Percentiles rank a stretch among this genome's conserved stretches.
These are phyloP conservation scores for Octonoba sinensis DNA, from an alignment of 2,888 invertebrate genomes.

Conservation along the genomic window DNA sequence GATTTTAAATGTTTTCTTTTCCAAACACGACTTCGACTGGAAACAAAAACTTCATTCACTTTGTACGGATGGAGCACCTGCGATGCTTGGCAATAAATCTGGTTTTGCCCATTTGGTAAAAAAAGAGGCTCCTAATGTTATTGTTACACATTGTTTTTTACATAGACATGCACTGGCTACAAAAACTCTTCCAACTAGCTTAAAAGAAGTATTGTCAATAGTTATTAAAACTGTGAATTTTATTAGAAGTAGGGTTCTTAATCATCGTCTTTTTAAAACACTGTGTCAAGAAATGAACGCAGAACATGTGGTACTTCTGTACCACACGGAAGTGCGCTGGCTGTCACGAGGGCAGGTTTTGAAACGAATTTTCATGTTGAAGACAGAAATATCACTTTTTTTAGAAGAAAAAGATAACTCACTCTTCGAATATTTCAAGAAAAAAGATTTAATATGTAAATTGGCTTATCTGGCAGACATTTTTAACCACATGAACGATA, in stretches of 20 bases:
- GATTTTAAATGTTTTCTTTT: conserved; percentile 40
- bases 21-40: too few species aligned
- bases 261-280: conserved; percentile 43
- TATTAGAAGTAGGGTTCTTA: conserved; percentile 49
- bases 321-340: conserved; percentile 41
- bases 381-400: conserved; percentile 38
- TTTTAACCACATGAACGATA: conserved; percentile 19
- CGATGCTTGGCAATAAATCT: too few species aligned
- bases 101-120: too few species aligned
- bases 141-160: too few species aligned
- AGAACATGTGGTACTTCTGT: conserved; percentile 45
- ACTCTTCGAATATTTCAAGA: conserved; percentile 31
- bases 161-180: too few species aligned
- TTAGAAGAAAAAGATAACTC: conserved; percentile 38
- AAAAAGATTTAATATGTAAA: too few species aligned
- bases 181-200: too few species aligned
- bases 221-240: conserved; percentile 42
- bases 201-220: too few species aligned
- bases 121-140: too few species aligned
- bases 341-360: conserved; percentile 44
- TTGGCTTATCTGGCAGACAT: too few species aligned
- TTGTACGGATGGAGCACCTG: too few species aligned
- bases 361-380: conserved; percentile 43
- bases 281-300: conserved; percentile 39
- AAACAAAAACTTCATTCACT: too few species aligned